phyloP scores from a whole-genome alignment of 2,888 invertebrate genomes.

The Tridacna gigas region DNA sequence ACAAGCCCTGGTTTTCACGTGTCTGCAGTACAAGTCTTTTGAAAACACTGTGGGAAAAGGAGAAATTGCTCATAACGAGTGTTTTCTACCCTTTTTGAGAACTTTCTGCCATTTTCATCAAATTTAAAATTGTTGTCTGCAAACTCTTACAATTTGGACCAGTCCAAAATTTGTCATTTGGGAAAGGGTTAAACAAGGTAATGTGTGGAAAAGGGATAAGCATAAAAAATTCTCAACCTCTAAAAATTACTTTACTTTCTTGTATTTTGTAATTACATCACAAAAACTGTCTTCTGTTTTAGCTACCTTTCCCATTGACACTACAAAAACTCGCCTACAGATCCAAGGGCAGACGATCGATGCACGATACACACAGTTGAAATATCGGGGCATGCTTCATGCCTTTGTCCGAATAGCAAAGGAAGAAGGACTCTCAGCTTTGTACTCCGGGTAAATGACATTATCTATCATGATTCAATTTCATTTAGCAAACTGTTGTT shows the following conservation, averaged over 20 bases:
- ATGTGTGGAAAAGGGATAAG: too few relatives aligned
- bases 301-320: constrained; percentile 98
- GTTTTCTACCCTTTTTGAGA: not conserved
- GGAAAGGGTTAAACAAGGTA: too few relatives aligned
- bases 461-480: not conserved
- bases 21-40: not conserved
- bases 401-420: constrained; percentile 93
- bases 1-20: not conserved
- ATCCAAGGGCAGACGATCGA: constrained; percentile 94
- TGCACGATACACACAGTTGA: constrained; percentile 79
- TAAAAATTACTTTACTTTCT: too few relatives aligned
- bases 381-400: constrained; percentile 96
- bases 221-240: too few relatives aligned
- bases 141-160: too few relatives aligned
- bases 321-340: constrained; percentile 96
- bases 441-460: constrained; percentile 93
- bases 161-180: too few relatives aligned
- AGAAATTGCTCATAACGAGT: not conserved
- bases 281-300: constrained; percentile 53
- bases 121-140: too few relatives aligned
- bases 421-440: constrained; percentile 93
- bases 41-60: not conserved
- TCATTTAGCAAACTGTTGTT: too few relatives aligned
- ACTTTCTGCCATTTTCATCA: too few relatives aligned
- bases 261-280: not conserved